phyloP scores from a whole-genome alignment of 2,113 vertebrate species.

The Phrynosoma blainvillii region DNA sequence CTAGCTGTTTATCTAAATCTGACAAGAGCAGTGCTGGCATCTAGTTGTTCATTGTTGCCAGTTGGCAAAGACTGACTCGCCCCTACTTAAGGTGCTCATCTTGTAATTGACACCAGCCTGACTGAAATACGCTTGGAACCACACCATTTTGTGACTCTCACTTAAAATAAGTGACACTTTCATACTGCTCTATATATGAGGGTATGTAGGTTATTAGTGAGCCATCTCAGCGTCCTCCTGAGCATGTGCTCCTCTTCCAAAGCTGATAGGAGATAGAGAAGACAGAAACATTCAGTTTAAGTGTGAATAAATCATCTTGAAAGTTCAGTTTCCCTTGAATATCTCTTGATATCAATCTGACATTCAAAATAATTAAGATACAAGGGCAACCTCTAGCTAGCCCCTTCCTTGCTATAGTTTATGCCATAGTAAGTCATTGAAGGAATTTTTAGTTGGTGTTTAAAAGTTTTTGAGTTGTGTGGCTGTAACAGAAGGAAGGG shows the following conservation, averaged over 20 bases:
- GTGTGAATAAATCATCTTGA: no score
- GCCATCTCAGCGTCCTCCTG: neutral
- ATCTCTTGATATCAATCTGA: neutral
- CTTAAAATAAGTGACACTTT: neutral
- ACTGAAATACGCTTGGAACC: no score
- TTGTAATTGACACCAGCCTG: no score
- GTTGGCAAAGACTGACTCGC: neutral
- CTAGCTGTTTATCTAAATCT: no score
- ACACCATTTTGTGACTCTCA: neutral
- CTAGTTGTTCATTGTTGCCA: no score
- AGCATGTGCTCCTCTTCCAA: neutral
- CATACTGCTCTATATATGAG: neutral
- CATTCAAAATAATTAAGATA: neutral
- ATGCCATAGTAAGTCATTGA: neutral
- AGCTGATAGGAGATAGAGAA: neutral
- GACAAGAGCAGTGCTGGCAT: no score
- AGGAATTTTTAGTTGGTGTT: neutral
- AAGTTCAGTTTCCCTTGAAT: neutral
- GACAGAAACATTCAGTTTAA: neutral
- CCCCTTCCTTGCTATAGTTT: neutral
- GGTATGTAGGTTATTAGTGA: neutral
- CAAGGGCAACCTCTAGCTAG: no score
- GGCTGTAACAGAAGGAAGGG: neutral
- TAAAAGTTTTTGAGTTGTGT: neutral
- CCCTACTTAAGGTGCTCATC: neutral